Base-by-base conservation (phyloP, 1,140 invertebrate species). In the Cherax quadricarinatus region DNA sequence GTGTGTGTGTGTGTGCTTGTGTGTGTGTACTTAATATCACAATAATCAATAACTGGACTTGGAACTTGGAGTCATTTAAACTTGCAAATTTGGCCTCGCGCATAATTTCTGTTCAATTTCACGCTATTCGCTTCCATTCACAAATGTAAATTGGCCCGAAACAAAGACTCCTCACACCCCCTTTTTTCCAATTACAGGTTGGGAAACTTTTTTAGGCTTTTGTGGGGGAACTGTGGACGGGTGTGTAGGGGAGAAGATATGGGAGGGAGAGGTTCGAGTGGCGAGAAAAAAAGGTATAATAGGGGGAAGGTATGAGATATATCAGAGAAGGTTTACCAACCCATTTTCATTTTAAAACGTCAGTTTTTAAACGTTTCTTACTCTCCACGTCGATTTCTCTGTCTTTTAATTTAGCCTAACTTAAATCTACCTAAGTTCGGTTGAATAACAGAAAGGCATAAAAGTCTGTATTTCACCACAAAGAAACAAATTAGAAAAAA, bases 81-180 rank as follows among this genome's bases (percentile, higher is more conserved):
- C 24, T 57, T 84, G 53, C 24, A 51, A 84, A 84, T 84, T 84
- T 84, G 12, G 30, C 62, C 53, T 84, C 14, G 57, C 57, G 30
- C 53, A 10, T 62, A 30, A 84, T n/a, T 84, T 84, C 53, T 62
- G 82, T 84, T 30, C 82, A 84, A 84, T 84, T 84, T 84, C 57
- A 84, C 57, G 82, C 53, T 84, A 57, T 60, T 84, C 62, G 53
- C 57, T n/a, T 62, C 82, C 30, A 30, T 84, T 62, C 57, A 30
- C 48, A 84, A 84, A 84, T 84, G 82, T 30, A 84, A 66, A 84
- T 84, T 84, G 57, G 62, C 21, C 12, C 66, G 18, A 70, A 70
- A 70, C 14, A 21, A 18, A 70, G 21, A 70, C 66, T 70, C 21
- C 21, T 21, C 66, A 5, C 66, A 70, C 18, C 18, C 66, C 66